These are phyloP conservation scores for Hydrochoerus hydrochaeris DNA, from an alignment of 2,113 vertebrate species.

Conservation along the genomic window DNA sequence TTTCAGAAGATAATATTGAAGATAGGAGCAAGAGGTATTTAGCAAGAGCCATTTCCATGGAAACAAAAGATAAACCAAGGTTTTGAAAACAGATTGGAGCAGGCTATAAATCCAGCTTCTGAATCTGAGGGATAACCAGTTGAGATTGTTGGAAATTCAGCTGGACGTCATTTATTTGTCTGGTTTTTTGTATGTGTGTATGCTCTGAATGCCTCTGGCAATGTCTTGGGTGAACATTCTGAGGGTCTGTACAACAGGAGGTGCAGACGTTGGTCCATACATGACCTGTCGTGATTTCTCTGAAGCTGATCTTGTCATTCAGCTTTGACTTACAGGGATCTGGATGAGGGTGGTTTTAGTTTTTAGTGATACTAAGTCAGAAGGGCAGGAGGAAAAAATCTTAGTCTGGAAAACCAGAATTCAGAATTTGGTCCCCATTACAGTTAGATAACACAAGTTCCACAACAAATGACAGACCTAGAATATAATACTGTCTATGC, in stretches of 20 bases:
- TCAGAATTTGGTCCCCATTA: no score
- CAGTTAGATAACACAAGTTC: neutral
- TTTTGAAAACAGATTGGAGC: neutral
- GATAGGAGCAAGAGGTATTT: neutral
- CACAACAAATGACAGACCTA: neutral
- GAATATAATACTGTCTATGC: neutral
- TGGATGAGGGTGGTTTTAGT: neutral
- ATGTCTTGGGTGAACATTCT: neutral
- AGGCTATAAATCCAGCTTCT: neutral
- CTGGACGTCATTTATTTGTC: neutral
- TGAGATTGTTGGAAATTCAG: neutral
- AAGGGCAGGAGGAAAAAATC: neutral
- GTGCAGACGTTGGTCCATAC: accelerated
- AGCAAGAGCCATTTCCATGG: neutral
- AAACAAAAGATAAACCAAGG: neutral
- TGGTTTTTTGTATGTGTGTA: neutral
- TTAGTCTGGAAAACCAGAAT: neutral
- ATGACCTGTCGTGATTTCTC: neutral
- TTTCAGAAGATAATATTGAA: neutral
- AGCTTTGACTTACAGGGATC: neutral
- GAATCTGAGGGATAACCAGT: neutral
- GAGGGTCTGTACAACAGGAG: neutral
- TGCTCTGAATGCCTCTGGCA: neutral
- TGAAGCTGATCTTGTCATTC: neutral
- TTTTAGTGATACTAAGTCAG: neutral